Conservation (phyloP, 1,140 invertebrate species). For the Palaemon carinicauda region DNA sequence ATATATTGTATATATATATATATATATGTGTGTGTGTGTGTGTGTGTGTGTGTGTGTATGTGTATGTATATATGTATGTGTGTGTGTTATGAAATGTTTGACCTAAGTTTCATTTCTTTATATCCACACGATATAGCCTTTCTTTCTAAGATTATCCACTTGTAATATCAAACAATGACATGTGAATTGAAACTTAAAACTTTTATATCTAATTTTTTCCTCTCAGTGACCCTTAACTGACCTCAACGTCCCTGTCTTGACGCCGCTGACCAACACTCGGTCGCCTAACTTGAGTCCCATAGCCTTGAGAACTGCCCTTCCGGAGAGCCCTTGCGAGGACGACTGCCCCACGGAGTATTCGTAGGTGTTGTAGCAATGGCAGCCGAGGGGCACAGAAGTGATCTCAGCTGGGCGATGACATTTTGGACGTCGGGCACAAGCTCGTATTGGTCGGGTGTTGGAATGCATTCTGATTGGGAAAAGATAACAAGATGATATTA, state of each 20-base stretch:
- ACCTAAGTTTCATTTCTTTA: too few species aligned
- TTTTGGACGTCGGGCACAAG: conserved; percentile 64
- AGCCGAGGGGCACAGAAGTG: conserved; percentile 60
- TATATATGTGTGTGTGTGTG: too few species aligned
- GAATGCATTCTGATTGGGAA: conserved; percentile 67
- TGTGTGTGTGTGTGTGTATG: too few species aligned
- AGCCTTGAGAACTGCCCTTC: conserved; percentile 67
- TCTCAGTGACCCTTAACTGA: conserved; percentile 62
- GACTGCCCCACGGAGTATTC: background rate
- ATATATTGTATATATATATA: too few species aligned
- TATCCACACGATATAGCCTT: too few species aligned
- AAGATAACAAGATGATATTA: too few species aligned
- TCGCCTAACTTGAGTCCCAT: conserved; percentile 68
- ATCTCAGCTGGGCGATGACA: conserved; percentile 61
- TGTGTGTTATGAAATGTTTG: too few species aligned
- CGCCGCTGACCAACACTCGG: conserved; percentile 67
- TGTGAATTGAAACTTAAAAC: too few species aligned
- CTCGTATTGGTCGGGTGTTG: conserved; percentile 65
- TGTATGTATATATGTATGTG: too few species aligned
- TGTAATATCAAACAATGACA: too few species aligned
- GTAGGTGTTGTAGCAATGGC: conserved; percentile 5
- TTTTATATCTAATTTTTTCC: too few species aligned
- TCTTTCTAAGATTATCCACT: too few species aligned
- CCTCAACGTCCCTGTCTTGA: conserved; percentile 68
- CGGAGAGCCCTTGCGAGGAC: conserved; percentile 61